Evolutionary conservation across 2,113 vertebrate genomes (phyloP).

Genomic region (Scophthalmus maximus): DNA sequence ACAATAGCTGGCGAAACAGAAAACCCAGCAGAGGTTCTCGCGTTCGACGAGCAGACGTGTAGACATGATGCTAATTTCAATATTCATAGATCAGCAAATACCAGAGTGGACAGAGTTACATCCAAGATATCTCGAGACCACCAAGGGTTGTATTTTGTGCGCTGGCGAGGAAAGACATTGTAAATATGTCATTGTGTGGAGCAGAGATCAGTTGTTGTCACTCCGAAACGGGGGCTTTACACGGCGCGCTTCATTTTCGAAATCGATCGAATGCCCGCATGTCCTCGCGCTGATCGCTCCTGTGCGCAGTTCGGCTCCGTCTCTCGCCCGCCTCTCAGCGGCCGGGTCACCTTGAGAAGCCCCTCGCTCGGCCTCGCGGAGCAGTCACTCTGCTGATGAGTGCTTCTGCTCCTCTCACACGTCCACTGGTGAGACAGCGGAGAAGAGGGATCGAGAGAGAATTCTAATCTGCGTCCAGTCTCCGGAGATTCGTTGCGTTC

Average conservation of each 20-base stretch:
- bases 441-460: no score
- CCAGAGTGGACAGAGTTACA: neutral
- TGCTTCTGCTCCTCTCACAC: neutral
- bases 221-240: slow-evolving; percentile 44
- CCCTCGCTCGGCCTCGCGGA: slow-evolving; percentile 20
- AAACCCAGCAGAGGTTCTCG: neutral
- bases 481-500: slow-evolving; percentile 12
- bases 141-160: no score
- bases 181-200: no score
- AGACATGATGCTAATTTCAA: neutral
- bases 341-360: slow-evolving; percentile 72
- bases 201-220: neutral
- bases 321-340: neutral
- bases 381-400: slow-evolving; percentile 53
- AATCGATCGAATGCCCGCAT: slow-evolving; percentile 32
- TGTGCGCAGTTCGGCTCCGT: slow-evolving; percentile 10
- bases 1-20: neutral
- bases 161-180: no score
- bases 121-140: no score
- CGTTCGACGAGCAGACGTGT: neutral
- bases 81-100: neutral
- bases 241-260: neutral
- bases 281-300: slow-evolving; percentile 12
- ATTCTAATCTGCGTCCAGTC: no score
- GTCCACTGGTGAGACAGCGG: no score